Conservation (phyloP, 2,113 vertebrate genomes). For the Ondatra zibethicus region DNA sequence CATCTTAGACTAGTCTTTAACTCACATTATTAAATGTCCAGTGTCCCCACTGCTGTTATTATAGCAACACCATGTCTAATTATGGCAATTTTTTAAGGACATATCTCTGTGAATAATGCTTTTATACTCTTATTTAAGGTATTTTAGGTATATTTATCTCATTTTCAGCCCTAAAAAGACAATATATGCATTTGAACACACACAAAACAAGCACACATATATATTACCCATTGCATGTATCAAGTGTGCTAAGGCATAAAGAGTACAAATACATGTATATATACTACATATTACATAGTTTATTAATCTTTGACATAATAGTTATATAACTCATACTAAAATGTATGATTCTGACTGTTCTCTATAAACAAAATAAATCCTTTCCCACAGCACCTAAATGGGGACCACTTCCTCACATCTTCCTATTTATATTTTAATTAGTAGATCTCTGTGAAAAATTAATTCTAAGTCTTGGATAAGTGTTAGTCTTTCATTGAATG, state of each 20-base stretch:
- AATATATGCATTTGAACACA: background rate
- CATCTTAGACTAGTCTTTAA: background rate
- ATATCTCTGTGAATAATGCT: background rate
- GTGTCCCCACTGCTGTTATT: background rate
- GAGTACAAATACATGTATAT: background rate
- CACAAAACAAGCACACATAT: background rate
- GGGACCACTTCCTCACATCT: background rate
- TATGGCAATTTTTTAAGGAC: background rate
- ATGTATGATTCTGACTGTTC: background rate
- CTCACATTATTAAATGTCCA: background rate
- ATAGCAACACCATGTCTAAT: background rate
- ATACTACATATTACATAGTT: background rate
- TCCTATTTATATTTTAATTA: slow-evolving; percentile 6
- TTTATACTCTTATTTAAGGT: background rate
- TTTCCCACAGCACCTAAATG: background rate
- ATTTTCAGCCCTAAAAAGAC: background rate
- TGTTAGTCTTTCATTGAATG: background rate
- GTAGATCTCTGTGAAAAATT: background rate
- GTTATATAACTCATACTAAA: background rate
- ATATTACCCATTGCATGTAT: background rate
- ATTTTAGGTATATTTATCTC: background rate
- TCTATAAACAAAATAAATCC: background rate
- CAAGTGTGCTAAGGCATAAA: background rate
- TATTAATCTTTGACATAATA: background rate
- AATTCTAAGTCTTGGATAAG: background rate